A percentile compares a stretch with the other conserved stretches of the same genome.
Evolutionary conservation across 2,797 vertebrate species (phyloP).

Genomic region (Enteromius afrohamiltoni): DNA sequence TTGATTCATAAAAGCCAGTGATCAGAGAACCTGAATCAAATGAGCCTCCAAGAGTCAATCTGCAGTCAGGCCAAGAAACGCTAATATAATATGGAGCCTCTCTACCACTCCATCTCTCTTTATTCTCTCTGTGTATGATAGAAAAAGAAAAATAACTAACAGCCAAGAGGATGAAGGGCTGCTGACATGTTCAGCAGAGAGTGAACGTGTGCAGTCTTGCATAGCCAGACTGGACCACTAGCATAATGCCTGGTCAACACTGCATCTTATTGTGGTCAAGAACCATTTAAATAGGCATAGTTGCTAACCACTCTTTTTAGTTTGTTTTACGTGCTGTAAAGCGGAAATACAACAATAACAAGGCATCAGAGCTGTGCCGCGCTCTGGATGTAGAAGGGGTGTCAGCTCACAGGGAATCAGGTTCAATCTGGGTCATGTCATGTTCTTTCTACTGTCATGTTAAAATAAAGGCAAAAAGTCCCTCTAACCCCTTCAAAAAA

Average conservation of each 20-base stretch:
- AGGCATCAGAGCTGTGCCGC: neutral
- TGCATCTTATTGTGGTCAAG: neutral
- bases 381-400: neutral
- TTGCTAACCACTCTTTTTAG: neutral
- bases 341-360: neutral
- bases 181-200: conserved; percentile 18
- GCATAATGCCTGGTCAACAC: neutral
- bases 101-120: neutral
- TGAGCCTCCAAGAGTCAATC: conserved; percentile 5
- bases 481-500: neutral
- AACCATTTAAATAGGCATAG: neutral
- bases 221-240: neutral
- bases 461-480: conserved; percentile 15
- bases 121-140: neutral
- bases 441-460: neutral
- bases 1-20: conserved; percentile 42
- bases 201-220: conserved; percentile 13
- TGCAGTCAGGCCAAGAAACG: conserved; percentile 5
- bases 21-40: conserved; percentile 32
- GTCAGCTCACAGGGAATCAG: neutral
- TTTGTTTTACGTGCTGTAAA: neutral
- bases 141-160: neutral
- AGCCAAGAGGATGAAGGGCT: neutral
- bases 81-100: conserved; percentile 1
- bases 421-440: conserved; percentile 9